These are phyloP conservation scores for Eupithecia pulchellata DNA, from an alignment of 2,888 invertebrate genomes.

Conservation along the genomic window DNA sequence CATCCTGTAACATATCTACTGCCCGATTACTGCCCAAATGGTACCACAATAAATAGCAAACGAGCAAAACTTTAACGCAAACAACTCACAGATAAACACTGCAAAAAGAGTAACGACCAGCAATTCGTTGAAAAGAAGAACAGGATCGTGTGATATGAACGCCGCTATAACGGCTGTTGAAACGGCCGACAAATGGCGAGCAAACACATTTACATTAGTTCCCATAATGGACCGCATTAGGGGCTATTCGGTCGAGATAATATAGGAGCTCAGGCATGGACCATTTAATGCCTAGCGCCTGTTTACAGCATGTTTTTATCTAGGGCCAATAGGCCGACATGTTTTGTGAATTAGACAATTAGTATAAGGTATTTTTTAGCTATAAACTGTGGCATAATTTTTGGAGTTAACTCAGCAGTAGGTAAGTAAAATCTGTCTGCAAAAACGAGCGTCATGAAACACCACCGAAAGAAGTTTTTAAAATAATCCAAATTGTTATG, in stretches of 20 bases:
- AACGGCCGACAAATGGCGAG: conserved; percentile 63
- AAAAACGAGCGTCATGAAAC: too few species aligned
- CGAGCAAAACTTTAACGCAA: conserved; percentile 7
- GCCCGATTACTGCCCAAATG: background rate
- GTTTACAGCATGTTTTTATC: conserved; percentile 36
- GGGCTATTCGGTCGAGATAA: conserved; percentile 47
- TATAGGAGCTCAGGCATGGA: conserved; percentile 36
- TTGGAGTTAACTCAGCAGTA: too few species aligned
- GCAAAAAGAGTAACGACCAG: conserved; percentile 18
- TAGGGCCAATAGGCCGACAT: conserved; percentile 19
- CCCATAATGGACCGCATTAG: conserved; percentile 74
- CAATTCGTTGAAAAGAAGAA: conserved; percentile 30
- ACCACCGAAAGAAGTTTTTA: too few species aligned
- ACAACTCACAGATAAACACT: conserved; percentile 16
- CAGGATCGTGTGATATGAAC: conserved; percentile 28
- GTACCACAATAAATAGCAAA: conserved; percentile 1
- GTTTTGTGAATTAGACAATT: background rate
- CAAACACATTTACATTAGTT: conserved; percentile 78
- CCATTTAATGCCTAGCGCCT: conserved; percentile 35
- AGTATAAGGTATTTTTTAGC: background rate
- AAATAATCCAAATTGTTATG: too few species aligned
- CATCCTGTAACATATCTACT: background rate
- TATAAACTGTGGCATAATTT: background rate
- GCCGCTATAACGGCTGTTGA: conserved; percentile 34
- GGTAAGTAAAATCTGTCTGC: too few species aligned